phyloP scores from a whole-genome alignment of 2,113 vertebrate species.

The Monarcha castaneiventris region DNA sequence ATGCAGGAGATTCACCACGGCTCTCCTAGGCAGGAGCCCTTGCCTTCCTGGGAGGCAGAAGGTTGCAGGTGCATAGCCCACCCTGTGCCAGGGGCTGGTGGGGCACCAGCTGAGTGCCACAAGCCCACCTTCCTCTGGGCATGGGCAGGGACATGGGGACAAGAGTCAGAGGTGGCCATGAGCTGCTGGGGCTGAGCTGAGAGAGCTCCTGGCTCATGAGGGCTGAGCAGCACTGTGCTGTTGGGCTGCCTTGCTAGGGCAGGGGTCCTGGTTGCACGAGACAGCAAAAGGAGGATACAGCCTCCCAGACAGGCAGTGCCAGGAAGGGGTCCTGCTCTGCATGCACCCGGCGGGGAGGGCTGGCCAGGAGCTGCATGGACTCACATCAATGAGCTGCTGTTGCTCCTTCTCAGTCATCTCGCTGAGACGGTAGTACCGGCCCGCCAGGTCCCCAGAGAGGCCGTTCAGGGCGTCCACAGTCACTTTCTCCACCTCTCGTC shows the following conservation, averaged over 20 bases:
- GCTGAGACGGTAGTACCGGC: constrained; percentile 80
- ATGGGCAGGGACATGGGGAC: not conserved
- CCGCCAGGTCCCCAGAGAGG: constrained; percentile 75
- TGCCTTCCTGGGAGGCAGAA: not conserved
- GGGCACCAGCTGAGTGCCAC: not conserved
- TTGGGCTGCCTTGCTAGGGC: not conserved
- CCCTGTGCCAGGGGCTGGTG: not conserved
- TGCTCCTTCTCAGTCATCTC: constrained; percentile 83
- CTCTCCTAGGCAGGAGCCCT: not conserved
- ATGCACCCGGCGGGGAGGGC: too few relatives aligned
- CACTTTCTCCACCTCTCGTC: constrained; percentile 81
- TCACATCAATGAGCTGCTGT: constrained; percentile 84
- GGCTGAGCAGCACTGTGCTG: not conserved
- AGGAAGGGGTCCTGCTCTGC: not conserved
- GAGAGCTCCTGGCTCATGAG: not conserved
- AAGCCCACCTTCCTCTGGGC: not conserved
- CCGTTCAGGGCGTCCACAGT: constrained; percentile 71
- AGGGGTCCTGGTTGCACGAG: not conserved
- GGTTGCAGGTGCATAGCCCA: not conserved
- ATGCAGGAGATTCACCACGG: fast-evolving
- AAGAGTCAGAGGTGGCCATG: not conserved
- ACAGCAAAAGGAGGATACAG: not conserved
- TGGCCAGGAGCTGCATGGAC: not conserved
- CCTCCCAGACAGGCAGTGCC: not conserved
- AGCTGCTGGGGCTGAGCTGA: not conserved